Evolutionary conservation across 2,888 invertebrate species (phyloP), one percentile per base, ranked within the genome.

Genomic region (Torymus tubicola): DNA sequence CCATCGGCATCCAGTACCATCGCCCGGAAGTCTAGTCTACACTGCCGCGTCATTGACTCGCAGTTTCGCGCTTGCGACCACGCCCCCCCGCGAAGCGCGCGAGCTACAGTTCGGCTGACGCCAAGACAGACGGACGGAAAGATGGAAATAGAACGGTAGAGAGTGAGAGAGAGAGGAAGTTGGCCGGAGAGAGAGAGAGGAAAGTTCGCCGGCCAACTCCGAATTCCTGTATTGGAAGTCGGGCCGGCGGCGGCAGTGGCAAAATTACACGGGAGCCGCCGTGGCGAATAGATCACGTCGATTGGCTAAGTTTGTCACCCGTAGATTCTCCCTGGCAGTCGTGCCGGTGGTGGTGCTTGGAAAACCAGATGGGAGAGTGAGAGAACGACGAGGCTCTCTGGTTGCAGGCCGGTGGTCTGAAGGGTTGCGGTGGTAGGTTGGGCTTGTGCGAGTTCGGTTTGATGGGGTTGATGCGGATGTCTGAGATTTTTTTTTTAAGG

Each of bases 301-400:
- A 78, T 81, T 78, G 78, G 75, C 71, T 57, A 81, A 81, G 75
- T 81, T 81, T 78, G 78, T 75, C 81, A 76, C 68, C 63, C 53
- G 69, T 63, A 77, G 73, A 75, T 75, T 55, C 55, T 53, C 53
- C 31, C 18, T 31, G 16, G 52, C 14, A 18, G 42, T 42, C 42
- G 42, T 42, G 0, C 8, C 10, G 42, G 42, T 42, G 8, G 42
- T 42, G 42, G 42, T 14, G 12, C 18, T 4, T 13, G 42, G 21
- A n/a, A 21, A 72, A 55, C 11, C 55, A 61, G 50, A 73, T 18
- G 72, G 16, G 5, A 31, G 31, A 31, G 31, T 2, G 31, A 31
- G 42, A 42, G 42, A 8, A 42, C 31, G 42, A 42, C 8, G 42
- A 8, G 42, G 42, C 8, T 8, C 42, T 42, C 42, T 42, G 42